Conservation (phyloP, 2,888 invertebrate genomes). For the Ctenicera cuprea region DNA sequence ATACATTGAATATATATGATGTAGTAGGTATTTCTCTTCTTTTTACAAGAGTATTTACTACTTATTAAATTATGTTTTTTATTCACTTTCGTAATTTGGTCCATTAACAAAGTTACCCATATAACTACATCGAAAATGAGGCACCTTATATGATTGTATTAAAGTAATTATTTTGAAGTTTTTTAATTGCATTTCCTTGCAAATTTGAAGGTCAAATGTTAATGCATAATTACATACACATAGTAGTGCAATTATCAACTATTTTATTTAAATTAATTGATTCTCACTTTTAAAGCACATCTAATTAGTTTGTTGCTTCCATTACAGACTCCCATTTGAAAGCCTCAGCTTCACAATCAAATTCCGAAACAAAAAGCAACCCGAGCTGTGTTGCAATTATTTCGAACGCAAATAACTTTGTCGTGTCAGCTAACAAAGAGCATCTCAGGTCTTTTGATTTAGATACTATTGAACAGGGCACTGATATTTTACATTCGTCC, state of each 20-base stretch:
- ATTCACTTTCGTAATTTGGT: too few relatives aligned
- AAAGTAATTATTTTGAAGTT: too few relatives aligned
- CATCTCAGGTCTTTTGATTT: not conserved
- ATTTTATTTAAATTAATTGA: not conserved
- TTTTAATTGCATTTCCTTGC: too few relatives aligned
- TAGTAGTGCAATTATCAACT: not conserved
- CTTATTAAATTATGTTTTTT: too few relatives aligned
- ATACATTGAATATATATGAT: too few relatives aligned
- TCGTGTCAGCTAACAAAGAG: not conserved
- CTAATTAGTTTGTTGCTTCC: not conserved
- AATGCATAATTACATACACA: too few relatives aligned
- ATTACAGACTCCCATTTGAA: not conserved
- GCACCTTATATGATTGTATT: too few relatives aligned
- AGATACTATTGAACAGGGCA: constrained; percentile 66
- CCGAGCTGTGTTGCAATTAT: constrained; percentile 8
- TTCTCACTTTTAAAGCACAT: too few relatives aligned
- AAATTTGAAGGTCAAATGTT: not conserved
- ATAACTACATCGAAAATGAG: too few relatives aligned
- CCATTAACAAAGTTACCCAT: too few relatives aligned
- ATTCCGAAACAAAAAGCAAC: constrained; percentile 7
- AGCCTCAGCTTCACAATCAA: constrained; percentile 18
- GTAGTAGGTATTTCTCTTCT: too few relatives aligned
- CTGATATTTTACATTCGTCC: constrained; percentile 66
- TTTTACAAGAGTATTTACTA: too few relatives aligned
- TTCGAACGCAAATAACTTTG: not conserved